Conservation (phyloP, 2,888 invertebrate species). For the Brachynemurus nebulosus region DNA sequence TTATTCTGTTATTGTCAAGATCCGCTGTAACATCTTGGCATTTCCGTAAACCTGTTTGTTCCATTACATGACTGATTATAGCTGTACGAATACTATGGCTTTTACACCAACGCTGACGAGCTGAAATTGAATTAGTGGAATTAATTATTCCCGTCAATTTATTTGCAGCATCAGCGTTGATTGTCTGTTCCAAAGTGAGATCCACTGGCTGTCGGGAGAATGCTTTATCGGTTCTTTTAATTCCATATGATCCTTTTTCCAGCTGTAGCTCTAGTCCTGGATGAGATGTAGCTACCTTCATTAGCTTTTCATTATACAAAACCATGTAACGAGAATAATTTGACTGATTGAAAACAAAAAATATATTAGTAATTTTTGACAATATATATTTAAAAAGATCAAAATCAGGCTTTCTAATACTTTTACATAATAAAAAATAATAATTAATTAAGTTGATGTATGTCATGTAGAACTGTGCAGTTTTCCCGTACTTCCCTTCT, state of each 20-base stretch:
- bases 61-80: constrained; percentile 15
- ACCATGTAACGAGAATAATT: constrained; percentile 24
- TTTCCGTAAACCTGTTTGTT: constrained; percentile 16
- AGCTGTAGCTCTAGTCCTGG: constrained; percentile 19
- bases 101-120: constrained; percentile 22
- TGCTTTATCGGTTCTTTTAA: constrained; percentile 18
- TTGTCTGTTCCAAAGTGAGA: constrained; percentile 21
- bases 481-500: no score
- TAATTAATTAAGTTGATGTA: no score
- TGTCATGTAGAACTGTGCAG: constrained; percentile 21
- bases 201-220: constrained; percentile 21
- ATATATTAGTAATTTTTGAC: no score
- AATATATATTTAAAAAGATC: no score
- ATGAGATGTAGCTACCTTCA: constrained; percentile 21
- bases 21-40: constrained; percentile 21
- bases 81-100: constrained; percentile 16
- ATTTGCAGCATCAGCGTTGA: constrained; percentile 20
- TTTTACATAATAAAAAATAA: no score
- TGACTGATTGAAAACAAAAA: constrained; percentile 23
- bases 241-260: constrained; percentile 13
- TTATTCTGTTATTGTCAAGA: constrained; percentile 13
- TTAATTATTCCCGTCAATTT: constrained; percentile 17
- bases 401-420: constrained; percentile 21
- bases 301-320: constrained; percentile 21
- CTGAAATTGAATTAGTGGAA: constrained; percentile 20